Base-by-base conservation (phyloP, 1,140 invertebrate species). In the Cydia strobilella region DNA sequence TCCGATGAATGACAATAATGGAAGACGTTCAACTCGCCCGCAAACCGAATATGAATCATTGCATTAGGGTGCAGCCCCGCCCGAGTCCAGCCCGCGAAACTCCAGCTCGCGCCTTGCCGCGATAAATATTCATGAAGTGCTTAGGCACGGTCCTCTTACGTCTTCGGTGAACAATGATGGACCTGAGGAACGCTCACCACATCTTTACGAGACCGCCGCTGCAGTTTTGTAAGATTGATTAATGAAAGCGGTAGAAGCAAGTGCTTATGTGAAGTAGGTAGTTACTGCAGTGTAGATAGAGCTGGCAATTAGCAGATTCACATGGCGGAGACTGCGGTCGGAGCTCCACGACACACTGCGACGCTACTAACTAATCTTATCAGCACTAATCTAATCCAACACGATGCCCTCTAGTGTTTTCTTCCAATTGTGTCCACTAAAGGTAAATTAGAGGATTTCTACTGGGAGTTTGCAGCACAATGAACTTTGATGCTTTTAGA, bases 1-100 rank as follows among this genome's bases (percentile, higher is more conserved):
- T 91, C 87, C 88, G 89, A 92, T 92, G 90, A 92, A 92, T 92
- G 90, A 91, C 90, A 92, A 92, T 92, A 92, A 92, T 92, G 89
- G 89, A 92, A 92, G 90, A 92, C 90, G 90, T 92, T 91, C 90
- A 92, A 92, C 90, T 92, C 90, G 90, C 86, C 89, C 90, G 90
- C 90, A 91, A 91, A 91, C 90, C 90, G 89, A 92, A 90, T 90
- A 91, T 92, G 90, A 92, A 92, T 92, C 90, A 92, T 92, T 92
- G 90, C 90, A 91, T 91, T 91, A 92, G 89, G 90, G 90, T 92
- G 90, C 90, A 91, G 90, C 88, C 87, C 89, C 88, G 89, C 86
- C 89, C 86, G 86, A 86, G 86, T 84, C 83, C 85, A 79, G 85
- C 79, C 82, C 82, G 84, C 81, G 80, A 83, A 84, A 86, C 83